Evolutionary conservation across 2,888 invertebrate species (phyloP), one percentile per base, ranked within the genome.

Genomic region (Periphyllus acericola): DNA sequence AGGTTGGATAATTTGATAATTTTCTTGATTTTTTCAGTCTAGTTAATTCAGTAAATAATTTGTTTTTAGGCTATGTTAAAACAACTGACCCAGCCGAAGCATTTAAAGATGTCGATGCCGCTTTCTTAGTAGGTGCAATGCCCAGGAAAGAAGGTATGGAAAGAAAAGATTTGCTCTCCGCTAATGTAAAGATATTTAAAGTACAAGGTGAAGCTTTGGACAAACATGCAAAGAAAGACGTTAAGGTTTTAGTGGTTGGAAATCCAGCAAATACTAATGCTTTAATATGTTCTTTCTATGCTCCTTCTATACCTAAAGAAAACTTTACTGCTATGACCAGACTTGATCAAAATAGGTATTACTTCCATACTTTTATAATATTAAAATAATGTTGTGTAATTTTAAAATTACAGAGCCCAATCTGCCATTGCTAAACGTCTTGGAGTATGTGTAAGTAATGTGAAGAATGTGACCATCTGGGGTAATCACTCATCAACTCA

Each of bases 251-350:
- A 76, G 99, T 99, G 68, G 99, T 99, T 90, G 99, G 99, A 74
- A 99, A 99, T 92, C 99, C 99, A 83, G 99, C 99, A 32, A 99
- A 99, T 92, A 99, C 99, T 6, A 99, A 99, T 92, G 99, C 99
- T 21, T 93, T 97, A 82, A 97, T 99, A 90, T 98, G 98, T 92
- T 96, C 97, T 21, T 97, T 97, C 91, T 99, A 98, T 91, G 98
- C 98, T 46, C 98, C 98, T 25, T 96, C 97, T 36, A 99, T 99
- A 91, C 98, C 99, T 32, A 95, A 95, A 90, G 96, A 97, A 91
- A 99, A 99, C 92, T 99, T 99, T 92, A 96, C 97, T 71, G 99
- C 99, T 19, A 98, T 99, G 97, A 99, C 99, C 0, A 94, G 99
- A 89, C 93, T 99, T 83, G 99, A 99, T 92, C 99, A 99, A 92